phyloP scores from a whole-genome alignment of 2,113 vertebrate species.

The Gnathonemus echidnorhynchus region DNA sequence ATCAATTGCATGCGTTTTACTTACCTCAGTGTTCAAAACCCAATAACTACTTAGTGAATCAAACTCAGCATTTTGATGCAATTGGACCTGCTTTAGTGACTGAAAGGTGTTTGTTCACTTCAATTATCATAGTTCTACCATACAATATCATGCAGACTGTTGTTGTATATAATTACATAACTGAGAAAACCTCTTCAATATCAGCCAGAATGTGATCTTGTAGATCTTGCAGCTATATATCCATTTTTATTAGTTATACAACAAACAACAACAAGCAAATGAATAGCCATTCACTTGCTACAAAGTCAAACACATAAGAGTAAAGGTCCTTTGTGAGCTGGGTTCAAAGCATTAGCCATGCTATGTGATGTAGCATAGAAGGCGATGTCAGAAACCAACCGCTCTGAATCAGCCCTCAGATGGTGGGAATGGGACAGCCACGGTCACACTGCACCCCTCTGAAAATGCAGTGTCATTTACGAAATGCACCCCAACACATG shows the following conservation, averaged over 20 bases:
- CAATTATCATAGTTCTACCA: neutral
- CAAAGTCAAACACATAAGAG: neutral
- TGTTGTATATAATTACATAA: neutral
- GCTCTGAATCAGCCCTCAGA: neutral
- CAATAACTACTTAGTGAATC: neutral
- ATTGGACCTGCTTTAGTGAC: neutral
- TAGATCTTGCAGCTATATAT: neutral
- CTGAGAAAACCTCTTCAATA: neutral
- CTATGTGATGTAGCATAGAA: neutral
- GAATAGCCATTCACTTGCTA: neutral
- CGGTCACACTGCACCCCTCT: neutral
- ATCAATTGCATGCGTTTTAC: neutral
- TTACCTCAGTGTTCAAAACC: neutral
- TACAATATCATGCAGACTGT: neutral
- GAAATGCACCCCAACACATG: neutral
- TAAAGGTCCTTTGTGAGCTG: neutral
- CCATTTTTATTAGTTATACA: neutral
- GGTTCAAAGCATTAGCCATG: neutral
- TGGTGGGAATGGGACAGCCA: neutral
- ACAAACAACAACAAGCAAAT: neutral
- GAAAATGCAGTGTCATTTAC: neutral
- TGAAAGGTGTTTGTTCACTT: neutral
- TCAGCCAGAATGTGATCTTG: neutral
- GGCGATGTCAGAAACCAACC: neutral
- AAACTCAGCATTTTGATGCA: neutral